These are phyloP conservation scores for Copsychus sechellarum DNA, from an alignment of 2,113 vertebrate genomes.

Conservation along the genomic window DNA sequence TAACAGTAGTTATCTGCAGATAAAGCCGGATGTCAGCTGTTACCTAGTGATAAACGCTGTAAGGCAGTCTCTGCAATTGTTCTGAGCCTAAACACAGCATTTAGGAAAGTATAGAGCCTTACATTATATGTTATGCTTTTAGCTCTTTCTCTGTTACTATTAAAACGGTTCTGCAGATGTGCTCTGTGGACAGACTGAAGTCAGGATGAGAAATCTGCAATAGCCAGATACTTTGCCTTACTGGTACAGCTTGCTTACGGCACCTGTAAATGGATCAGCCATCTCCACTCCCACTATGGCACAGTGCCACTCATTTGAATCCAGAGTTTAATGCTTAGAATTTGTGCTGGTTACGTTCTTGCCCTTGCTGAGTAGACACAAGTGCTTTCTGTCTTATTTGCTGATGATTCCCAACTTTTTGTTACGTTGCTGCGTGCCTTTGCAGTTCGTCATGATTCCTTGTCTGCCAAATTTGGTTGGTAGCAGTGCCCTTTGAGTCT, in stretches of 20 bases:
- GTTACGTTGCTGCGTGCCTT: constrained; percentile 41
- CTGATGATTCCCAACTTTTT: constrained; percentile 32
- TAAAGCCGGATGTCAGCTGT: not conserved
- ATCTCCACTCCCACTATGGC: not conserved
- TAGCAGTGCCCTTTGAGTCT: constrained; percentile 49
- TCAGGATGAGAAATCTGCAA: not conserved
- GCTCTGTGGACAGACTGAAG: not conserved
- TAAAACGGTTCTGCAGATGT: not conserved
- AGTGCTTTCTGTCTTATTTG: constrained; percentile 3
- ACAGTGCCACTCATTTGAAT: not conserved
- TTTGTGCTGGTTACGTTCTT: not conserved
- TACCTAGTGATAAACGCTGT: not conserved
- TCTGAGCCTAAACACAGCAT: not conserved
- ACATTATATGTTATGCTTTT: not conserved
- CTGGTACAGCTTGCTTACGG: not conserved
- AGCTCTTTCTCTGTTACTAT: not conserved
- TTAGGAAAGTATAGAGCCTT: not conserved
- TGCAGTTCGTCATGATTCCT: constrained; percentile 45
- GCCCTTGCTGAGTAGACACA: not conserved
- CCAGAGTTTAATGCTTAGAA: not conserved
- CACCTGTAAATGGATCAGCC: not conserved
- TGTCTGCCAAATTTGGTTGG: constrained; percentile 56
- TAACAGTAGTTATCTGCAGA: not conserved
- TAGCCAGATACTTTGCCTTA: not conserved
- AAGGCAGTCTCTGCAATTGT: not conserved